Evolutionary conservation across 2,888 invertebrate species (phyloP), one percentile per base, ranked within the genome.

Genomic region (Tenthredo notha): DNA sequence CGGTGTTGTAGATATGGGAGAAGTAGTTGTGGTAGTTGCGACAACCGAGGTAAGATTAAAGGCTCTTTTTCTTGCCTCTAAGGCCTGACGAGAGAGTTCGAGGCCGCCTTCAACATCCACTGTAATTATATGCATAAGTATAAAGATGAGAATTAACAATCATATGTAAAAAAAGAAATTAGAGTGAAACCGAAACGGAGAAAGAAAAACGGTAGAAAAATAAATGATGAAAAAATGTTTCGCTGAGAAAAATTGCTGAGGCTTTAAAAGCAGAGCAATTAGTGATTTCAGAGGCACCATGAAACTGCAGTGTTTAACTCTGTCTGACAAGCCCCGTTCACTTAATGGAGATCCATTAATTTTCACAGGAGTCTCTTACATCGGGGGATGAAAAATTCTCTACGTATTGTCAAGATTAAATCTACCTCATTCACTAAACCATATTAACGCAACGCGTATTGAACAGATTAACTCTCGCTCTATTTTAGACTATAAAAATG

Each of bases 61-160:
- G 25, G 86, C 86, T 15, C 90, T 88, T 77, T 91, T 91, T 5
- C 84, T 86, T 5, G 88, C 86, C 9, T 90, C 89, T 9, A 87
- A 21, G 1, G 85, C 72, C 61, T 84, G 86, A 0, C 84, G 87
- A 2, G 87, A 84, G 1, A 85, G 43, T 21, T 89, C 85, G 43
- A 88, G 37, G 33, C 88, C 85, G 0, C 86, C 86, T 70, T 87
- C 87, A 1, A 88, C 84, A 83, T 89, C 86, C 47, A 84, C 91
- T 91, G 87, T 7, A 75, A 85, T 74, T 43, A 67, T 43, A 67
- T 33, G 77, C 18, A 77, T 33, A 9, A 18, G 21, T 10, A 33
- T 15, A 18, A 29, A 54, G 74, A 74, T 21, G 15, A 54, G 50
- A 77, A 7, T 37, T 21, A 21, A 29, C 18, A 77, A 15, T 77